Evolutionary conservation across 2,113 vertebrate species (phyloP).

Genomic region (Mustela lutreola): DNA sequence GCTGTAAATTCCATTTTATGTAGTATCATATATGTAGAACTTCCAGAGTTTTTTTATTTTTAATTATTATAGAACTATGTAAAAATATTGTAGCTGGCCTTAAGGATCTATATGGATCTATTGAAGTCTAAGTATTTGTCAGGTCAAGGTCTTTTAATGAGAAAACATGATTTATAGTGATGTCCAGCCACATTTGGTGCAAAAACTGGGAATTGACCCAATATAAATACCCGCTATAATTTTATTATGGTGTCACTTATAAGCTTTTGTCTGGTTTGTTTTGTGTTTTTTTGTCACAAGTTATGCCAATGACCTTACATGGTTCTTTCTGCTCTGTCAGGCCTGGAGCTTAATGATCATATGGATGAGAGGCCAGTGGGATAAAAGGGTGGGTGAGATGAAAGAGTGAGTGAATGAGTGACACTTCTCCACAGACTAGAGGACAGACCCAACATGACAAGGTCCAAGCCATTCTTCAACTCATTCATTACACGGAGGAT

Average conservation of each 20-base stretch:
- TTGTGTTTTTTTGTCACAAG: not conserved
- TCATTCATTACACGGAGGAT: not conserved
- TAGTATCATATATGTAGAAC: not conserved
- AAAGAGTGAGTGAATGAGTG: not conserved
- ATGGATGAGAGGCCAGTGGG: not conserved
- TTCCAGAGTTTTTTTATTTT: constrained; percentile 21
- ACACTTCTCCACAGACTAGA: not conserved
- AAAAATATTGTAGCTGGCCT: not conserved
- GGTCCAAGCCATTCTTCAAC: not conserved
- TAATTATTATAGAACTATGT: constrained; percentile 16
- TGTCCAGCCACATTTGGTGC: not conserved
- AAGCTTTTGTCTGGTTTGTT: not conserved
- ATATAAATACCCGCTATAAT: not conserved
- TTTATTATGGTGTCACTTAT: not conserved
- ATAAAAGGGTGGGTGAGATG: not conserved
- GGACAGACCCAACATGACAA: not conserved
- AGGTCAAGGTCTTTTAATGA: not conserved
- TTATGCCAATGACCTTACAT: not conserved
- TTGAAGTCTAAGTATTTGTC: not conserved
- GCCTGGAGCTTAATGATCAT: not conserved
- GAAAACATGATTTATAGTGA: not conserved
- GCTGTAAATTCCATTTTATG: not conserved
- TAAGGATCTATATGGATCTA: not conserved
- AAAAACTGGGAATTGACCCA: not conserved
- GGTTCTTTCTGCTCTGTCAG: not conserved